Conservation (phyloP, 2,797 vertebrate genomes). For the Eremophila alpestris region DNA sequence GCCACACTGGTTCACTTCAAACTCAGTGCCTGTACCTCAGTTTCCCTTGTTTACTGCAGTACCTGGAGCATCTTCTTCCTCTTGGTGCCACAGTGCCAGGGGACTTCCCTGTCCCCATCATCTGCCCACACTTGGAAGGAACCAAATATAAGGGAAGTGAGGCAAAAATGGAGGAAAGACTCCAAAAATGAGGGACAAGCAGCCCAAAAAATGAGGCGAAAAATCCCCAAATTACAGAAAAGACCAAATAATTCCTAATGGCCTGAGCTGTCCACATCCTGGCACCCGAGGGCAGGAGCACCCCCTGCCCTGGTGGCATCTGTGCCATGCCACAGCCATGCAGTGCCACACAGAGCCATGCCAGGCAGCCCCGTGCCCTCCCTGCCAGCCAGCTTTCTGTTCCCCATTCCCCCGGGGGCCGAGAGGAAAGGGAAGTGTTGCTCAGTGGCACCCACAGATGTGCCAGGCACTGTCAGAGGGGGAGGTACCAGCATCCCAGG, state of each 20-base stretch:
- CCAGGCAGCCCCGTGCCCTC: background rate
- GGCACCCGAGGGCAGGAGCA: accelerated
- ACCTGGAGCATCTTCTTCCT: background rate
- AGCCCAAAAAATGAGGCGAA: accelerated
- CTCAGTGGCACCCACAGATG: background rate
- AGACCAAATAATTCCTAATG: background rate
- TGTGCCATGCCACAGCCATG: accelerated
- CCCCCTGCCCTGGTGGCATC: background rate
- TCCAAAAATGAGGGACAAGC: accelerated
- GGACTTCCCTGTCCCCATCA: accelerated
- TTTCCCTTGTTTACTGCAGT: background rate
- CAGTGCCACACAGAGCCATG: background rate
- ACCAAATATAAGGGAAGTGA: background rate
- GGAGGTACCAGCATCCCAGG: background rate
- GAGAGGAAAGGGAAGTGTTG: background rate
- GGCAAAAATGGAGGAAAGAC: background rate
- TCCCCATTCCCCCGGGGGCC: accelerated
- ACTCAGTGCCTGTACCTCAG: background rate
- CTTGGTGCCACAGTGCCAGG: background rate
- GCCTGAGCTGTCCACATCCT: accelerated
- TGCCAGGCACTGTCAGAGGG: accelerated
- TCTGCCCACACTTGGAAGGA: background rate
- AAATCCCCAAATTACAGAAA: accelerated
- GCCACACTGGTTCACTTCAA: background rate
- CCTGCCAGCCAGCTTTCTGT: background rate